These are phyloP conservation scores for Agrilus planipennis DNA, from an alignment of 1,140 invertebrate genomes.

Conservation along the genomic window DNA sequence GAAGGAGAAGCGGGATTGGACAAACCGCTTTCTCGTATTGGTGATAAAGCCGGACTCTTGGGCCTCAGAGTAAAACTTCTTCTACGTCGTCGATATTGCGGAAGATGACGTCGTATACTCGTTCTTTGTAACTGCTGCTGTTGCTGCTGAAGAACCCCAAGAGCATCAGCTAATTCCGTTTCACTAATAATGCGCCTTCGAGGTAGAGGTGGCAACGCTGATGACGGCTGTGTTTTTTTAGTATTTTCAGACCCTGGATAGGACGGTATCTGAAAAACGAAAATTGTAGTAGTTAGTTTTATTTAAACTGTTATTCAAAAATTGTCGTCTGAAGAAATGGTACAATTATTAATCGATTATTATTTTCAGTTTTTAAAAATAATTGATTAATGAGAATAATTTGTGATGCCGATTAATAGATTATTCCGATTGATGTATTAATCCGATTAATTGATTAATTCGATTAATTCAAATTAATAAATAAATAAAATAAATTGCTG, in stretches of 20 bases:
- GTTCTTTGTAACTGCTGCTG: conserved; percentile 17
- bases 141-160: conserved; percentile 24
- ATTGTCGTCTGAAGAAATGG: no score
- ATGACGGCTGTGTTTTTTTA: conserved; percentile 16
- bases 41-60: conserved; percentile 49
- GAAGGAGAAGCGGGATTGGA: conserved; percentile 57
- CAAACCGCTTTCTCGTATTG: conserved; percentile 59
- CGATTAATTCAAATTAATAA: no score
- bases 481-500: no score
- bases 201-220: conserved; percentile 23
- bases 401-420: no score
- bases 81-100: conserved; percentile 23
- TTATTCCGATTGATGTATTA: no score
- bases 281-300: no score
- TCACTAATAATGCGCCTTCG: conserved; percentile 26
- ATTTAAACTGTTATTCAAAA: no score
- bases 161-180: conserved; percentile 25
- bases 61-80: conserved; percentile 31
- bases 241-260: conserved; percentile 15
- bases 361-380: no score
- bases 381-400: no score
- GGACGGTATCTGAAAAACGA: no score
- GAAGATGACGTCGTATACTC: conserved; percentile 14
- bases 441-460: no score
- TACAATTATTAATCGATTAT: no score